phyloP scores from a whole-genome alignment of 1,140 invertebrate genomes.

The Condylostylus longicornis region DNA sequence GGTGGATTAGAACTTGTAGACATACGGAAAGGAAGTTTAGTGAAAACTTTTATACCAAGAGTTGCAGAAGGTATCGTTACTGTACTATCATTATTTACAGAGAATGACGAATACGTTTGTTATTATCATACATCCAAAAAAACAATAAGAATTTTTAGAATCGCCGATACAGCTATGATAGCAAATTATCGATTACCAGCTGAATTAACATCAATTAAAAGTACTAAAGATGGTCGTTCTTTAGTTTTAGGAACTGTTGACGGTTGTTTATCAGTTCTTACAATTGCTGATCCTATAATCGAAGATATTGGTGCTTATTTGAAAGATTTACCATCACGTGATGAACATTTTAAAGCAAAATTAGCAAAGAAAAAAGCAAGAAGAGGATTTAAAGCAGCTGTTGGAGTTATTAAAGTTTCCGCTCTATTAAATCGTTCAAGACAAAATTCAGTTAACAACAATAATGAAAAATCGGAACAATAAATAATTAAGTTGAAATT shows the following conservation, averaged over 20 bases:
- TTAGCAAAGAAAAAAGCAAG: constrained; percentile 46
- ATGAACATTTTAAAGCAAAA: constrained; percentile 58
- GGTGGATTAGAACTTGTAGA: constrained; percentile 86
- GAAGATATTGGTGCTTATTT: constrained; percentile 49
- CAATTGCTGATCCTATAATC: constrained; percentile 67
- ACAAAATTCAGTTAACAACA: no score
- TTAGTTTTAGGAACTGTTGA: constrained; percentile 82
- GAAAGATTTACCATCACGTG: constrained; percentile 49
- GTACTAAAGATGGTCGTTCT: constrained; percentile 63
- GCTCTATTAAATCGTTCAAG: constrained; percentile 19
- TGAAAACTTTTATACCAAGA: constrained; percentile 75
- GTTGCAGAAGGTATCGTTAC: constrained; percentile 95
- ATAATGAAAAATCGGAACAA: not conserved
- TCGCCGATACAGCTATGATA: constrained; percentile 72
- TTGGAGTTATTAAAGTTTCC: constrained; percentile 26
- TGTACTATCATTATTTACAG: constrained; percentile 86
- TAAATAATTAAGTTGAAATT: no score
- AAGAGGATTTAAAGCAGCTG: constrained; percentile 50
- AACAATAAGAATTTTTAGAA: constrained; percentile 81
- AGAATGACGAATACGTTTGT: constrained; percentile 85
- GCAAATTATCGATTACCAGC: constrained; percentile 87
- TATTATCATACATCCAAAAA: constrained; percentile 87
- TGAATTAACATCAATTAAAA: constrained; percentile 73
- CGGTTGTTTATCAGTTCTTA: constrained; percentile 82
- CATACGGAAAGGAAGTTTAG: constrained; percentile 63